Evolutionary conservation across 2,113 vertebrate species (phyloP).

Genomic region (Chinchilla lanigera): DNA sequence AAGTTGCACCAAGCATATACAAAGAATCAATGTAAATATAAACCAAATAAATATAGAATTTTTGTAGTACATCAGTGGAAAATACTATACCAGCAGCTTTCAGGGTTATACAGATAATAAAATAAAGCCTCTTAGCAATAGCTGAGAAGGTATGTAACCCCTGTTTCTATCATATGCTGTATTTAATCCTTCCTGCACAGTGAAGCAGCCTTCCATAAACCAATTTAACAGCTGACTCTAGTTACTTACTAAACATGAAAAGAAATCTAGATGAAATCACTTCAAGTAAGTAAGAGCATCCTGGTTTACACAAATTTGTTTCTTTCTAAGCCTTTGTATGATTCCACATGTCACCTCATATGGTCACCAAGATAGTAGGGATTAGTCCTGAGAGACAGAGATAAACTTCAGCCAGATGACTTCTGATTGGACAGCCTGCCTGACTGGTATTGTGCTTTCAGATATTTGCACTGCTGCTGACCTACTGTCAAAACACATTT

Average conservation of each 20-base stretch:
- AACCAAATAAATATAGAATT: constrained; percentile 86
- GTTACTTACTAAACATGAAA: constrained; percentile 44
- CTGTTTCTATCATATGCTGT: constrained; percentile 51
- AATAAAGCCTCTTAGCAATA: constrained; percentile 70
- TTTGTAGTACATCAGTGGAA: constrained; percentile 82
- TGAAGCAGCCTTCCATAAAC: constrained; percentile 51
- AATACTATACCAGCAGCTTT: constrained; percentile 79
- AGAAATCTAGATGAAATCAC: constrained; percentile 82
- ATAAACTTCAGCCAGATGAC: constrained; percentile 66
- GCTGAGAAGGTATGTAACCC: constrained; percentile 74
- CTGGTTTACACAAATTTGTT: constrained; percentile 72
- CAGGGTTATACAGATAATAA: constrained; percentile 76
- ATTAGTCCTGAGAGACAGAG: constrained; percentile 72
- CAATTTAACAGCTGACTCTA: constrained; percentile 71
- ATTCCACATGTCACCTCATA: constrained; percentile 76
- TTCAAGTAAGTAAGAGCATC: constrained; percentile 78
- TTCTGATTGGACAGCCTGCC: constrained; percentile 41
- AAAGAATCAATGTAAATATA: constrained; percentile 84
- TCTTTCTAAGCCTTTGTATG: constrained; percentile 84
- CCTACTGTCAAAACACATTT: constrained; percentile 56
- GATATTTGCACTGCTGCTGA: constrained; percentile 73
- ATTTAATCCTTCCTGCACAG: constrained; percentile 72
- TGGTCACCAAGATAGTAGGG: constrained; percentile 68
- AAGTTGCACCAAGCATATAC: constrained; percentile 85
- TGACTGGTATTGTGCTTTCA: constrained; percentile 81